phyloP scores from a whole-genome alignment of 2,797 vertebrate species.

The Microchirus variegatus region DNA sequence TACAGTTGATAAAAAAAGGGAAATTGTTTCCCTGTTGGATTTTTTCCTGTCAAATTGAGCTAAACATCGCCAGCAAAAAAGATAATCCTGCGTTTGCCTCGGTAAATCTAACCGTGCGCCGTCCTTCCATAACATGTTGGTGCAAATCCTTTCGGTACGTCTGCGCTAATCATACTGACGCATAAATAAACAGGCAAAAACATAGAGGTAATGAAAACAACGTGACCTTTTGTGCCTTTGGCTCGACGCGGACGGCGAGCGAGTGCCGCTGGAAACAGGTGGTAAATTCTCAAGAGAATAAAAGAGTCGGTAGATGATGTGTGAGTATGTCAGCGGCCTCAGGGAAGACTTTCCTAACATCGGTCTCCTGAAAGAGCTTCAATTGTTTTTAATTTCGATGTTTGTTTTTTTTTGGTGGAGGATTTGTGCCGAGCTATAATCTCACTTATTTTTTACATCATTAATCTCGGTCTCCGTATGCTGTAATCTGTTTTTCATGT shows the following conservation, averaged over 20 bases:
- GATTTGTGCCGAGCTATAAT: conserved; percentile 49
- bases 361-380: conserved; percentile 10
- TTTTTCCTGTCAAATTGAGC: too few relatives aligned
- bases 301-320: conserved; percentile 24
- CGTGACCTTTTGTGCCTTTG: conserved; percentile 29
- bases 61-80: neutral
- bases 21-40: neutral
- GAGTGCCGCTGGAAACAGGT: conserved; percentile 21
- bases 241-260: conserved; percentile 6
- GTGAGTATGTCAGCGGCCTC: conserved; percentile 3
- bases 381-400: neutral
- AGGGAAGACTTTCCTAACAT: conserved; percentile 10
- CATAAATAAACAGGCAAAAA: conserved; percentile 12
- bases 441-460: conserved; percentile 43
- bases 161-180: neutral
- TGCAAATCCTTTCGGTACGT: neutral
- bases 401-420: conserved; percentile 8
- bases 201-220: conserved; percentile 7
- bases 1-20: neutral
- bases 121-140: neutral
- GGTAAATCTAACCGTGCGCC: neutral
- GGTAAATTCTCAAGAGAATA: conserved; percentile 6
- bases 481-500: conserved; percentile 55
- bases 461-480: conserved; percentile 34
- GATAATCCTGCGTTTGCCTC: too few relatives aligned